phyloP scores from a whole-genome alignment of 2,797 vertebrate genomes.

The Leucoraja ocellata region DNA sequence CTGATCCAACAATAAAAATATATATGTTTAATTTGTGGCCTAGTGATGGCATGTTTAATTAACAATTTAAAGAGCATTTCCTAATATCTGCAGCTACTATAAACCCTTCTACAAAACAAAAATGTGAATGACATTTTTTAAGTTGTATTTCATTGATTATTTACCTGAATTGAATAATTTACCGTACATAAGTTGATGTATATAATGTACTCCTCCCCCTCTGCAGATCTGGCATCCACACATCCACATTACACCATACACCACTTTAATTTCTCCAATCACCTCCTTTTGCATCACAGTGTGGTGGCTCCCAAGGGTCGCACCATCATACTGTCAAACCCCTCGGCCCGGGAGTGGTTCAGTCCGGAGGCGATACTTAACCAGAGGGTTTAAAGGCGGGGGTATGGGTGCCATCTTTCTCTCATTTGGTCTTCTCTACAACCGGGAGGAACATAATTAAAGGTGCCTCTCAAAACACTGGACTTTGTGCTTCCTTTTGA shows the following conservation, averaged over 20 bases:
- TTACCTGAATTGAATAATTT: not conserved
- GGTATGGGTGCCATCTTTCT: no score
- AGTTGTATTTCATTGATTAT: conserved; percentile 1
- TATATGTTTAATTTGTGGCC: not conserved
- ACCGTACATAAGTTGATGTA: not conserved
- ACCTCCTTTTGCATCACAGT: not conserved
- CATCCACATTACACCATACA: no score
- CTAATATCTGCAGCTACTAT: not conserved
- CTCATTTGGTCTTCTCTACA: no score
- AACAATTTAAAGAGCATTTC: not conserved
- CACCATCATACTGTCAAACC: no score
- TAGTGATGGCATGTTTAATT: not conserved
- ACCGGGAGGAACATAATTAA: no score
- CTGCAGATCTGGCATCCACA: not conserved
- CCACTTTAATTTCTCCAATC: not conserved
- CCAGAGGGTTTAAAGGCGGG: no score
- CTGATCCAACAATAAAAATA: not conserved
- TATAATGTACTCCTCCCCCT: no score
- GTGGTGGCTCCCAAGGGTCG: no score
- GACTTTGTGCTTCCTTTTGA: no score
- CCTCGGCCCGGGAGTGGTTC: no score
- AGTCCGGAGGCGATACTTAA: no score
- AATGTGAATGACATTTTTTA: not conserved
- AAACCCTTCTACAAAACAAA: not conserved
- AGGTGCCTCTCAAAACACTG: no score